Percentiles rank a stretch among this genome's conserved stretches.
These are phyloP conservation scores for Azemiops feae DNA, from an alignment of 2,113 vertebrate genomes.

Conservation along the genomic window DNA sequence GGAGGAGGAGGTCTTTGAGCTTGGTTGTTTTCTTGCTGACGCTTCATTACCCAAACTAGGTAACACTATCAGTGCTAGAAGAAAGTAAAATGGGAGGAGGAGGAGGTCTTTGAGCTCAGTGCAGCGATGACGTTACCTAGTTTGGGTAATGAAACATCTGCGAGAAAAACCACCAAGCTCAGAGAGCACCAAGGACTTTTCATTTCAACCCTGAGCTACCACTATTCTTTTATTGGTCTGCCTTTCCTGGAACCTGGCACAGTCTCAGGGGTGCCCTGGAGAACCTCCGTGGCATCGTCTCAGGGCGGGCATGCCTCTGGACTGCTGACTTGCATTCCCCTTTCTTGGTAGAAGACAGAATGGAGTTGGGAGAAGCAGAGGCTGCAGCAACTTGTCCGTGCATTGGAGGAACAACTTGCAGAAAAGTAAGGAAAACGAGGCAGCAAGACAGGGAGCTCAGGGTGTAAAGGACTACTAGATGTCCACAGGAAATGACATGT, in stretches of 20 bases:
- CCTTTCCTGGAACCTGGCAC: neutral
- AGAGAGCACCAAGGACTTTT: no score
- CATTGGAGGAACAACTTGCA: conserved; percentile 60
- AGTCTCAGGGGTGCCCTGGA: neutral
- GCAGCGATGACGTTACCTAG: no score
- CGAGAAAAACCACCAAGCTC: no score
- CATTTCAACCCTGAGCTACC: no score
- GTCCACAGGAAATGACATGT: neutral
- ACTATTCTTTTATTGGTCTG: neutral
- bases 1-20: no score
- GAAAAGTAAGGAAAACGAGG: conserved; percentile 52
- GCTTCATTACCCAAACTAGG: no score
- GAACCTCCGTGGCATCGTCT: neutral
- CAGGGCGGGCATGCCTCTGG: neutral
- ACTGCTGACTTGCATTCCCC: neutral
- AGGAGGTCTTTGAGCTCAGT: no score
- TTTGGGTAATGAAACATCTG: no score
- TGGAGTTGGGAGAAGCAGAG: conserved; percentile 53
- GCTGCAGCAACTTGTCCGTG: conserved; percentile 57
- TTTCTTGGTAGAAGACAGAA: conserved; percentile 40
- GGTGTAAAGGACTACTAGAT: neutral
- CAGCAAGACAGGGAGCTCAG: neutral
- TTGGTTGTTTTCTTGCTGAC: no score
- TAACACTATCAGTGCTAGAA: no score
- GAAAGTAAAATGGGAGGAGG: no score